Evolutionary conservation across 2,888 invertebrate species (phyloP).

Genomic region (Chloromyia formosa): DNA sequence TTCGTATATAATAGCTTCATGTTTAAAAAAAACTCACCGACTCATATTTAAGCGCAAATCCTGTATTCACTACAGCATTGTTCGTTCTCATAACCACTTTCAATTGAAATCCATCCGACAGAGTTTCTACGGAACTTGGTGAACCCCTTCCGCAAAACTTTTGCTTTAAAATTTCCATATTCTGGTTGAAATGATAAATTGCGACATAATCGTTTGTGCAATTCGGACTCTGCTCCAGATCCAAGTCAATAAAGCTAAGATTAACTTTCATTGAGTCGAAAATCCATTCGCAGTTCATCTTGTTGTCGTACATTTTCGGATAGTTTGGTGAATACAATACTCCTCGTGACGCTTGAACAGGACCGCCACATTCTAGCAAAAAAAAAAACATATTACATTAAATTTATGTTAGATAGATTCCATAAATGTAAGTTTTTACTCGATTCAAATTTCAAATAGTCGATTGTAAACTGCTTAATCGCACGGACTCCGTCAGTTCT

Average conservation of each 20-base stretch:
- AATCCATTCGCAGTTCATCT: conserved; percentile 81
- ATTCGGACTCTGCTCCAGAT: conserved; percentile 60
- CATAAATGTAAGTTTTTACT: conserved; percentile 59
- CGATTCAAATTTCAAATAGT: conserved; percentile 65
- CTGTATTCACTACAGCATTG: neutral
- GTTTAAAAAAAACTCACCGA: conserved; percentile 9
- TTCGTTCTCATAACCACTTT: conserved; percentile 29
- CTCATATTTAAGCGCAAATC: conserved; percentile 33
- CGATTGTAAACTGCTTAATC: conserved; percentile 72
- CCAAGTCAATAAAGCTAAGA: conserved; percentile 72
- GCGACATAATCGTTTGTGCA: conserved; percentile 51
- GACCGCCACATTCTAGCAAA: conserved; percentile 78
- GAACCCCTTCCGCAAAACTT: neutral
- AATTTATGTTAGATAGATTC: neutral
- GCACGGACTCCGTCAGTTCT: conserved; percentile 67
- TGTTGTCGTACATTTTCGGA: conserved; percentile 77
- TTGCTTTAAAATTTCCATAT: neutral
- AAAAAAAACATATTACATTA: neutral
- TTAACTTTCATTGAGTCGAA: conserved; percentile 52
- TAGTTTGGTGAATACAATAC: conserved; percentile 81
- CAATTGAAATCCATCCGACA: neutral
- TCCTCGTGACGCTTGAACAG: conserved; percentile 70
- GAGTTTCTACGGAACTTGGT: neutral
- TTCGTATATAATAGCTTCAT: too few relatives aligned
- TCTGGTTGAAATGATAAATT: conserved; percentile 27